phyloP scores from a whole-genome alignment of 2,888 invertebrate species.

The Cephus runcator region DNA sequence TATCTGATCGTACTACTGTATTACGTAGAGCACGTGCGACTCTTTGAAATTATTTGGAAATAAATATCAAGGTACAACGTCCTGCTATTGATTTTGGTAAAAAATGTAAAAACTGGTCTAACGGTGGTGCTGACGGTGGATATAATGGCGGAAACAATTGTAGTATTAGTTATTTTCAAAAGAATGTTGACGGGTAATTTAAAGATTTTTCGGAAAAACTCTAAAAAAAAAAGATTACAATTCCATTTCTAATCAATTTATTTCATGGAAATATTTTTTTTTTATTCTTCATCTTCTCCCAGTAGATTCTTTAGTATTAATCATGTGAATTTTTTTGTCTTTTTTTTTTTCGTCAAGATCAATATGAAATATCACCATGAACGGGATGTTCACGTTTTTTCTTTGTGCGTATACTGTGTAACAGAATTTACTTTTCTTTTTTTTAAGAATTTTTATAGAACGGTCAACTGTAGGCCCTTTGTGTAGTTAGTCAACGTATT shows the following conservation, averaged over 20 bases:
- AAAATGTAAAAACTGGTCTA: not conserved
- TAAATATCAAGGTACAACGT: not conserved
- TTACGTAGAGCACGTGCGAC: not conserved
- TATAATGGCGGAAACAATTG: not conserved
- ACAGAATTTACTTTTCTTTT: not conserved
- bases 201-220: not conserved
- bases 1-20: not conserved
- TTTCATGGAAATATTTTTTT: not conserved
- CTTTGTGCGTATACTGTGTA: not conserved
- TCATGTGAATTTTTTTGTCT: not conserved
- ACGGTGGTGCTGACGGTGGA: not conserved
- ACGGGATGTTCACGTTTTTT: not conserved
- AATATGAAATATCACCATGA: not conserved
- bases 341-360: not conserved
- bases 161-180: not conserved
- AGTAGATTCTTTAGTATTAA: not conserved
- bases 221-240: not conserved
- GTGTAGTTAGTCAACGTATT: not conserved
- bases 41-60: not conserved
- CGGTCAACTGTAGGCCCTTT: not conserved
- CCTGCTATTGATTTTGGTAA: not conserved
- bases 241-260: not conserved
- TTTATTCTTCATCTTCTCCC: not conserved
- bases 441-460: not conserved
- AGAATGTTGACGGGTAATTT: not conserved